These are phyloP conservation scores for Cephus rjabovi DNA, from an alignment of 2,888 invertebrate genomes.

Conservation along the genomic window DNA sequence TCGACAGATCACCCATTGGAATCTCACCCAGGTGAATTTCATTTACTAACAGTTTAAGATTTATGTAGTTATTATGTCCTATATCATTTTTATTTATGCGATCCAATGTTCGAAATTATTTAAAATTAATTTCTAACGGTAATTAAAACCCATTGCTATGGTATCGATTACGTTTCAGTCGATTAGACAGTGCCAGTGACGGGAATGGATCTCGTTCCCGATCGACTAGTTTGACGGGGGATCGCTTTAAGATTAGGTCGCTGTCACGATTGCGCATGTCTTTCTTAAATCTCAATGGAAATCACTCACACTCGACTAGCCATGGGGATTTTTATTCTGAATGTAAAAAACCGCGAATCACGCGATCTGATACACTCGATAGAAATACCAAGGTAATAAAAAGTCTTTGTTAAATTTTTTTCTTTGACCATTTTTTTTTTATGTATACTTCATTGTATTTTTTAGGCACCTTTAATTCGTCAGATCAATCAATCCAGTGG, in stretches of 20 bases:
- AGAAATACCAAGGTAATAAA: conserved; percentile 35
- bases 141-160: neutral
- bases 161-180: neutral
- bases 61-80: neutral
- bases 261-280: conserved; percentile 16
- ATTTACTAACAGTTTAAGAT: neutral
- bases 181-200: neutral
- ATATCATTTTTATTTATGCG: neutral
- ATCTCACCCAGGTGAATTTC: conserved; percentile 38
- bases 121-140: neutral
- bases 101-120: neutral
- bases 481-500: conserved; percentile 54
- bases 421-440: neutral
- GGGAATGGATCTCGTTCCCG: conserved; percentile 38
- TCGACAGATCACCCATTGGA: conserved; percentile 40
- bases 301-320: conserved; percentile 12
- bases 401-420: neutral
- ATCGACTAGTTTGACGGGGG: conserved; percentile 43
- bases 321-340: conserved; percentile 5
- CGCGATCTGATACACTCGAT: conserved; percentile 37
- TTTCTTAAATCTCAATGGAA: conserved; percentile 24
- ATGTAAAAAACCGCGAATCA: conserved; percentile 26
- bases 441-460: conserved; percentile 6
- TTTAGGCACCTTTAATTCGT: conserved; percentile 49
- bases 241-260: conserved; percentile 10